Base-by-base conservation (phyloP, 2,797 vertebrate genomes). In the Protosalanx chinensis region DNA sequence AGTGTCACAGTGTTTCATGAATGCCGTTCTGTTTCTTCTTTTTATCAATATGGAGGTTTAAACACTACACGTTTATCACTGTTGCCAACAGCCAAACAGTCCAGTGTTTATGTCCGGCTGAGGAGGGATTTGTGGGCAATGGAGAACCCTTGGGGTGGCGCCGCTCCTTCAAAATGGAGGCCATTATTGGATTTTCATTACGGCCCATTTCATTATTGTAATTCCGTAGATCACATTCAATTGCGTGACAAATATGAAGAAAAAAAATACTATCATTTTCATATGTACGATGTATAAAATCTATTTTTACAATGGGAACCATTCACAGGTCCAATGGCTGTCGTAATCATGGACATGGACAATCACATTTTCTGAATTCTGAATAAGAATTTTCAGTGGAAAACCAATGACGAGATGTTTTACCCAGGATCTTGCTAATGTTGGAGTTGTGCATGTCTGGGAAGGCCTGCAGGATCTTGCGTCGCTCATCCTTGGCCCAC, bases 401-500 rank as follows among this genome's bases (percentile, higher is more conserved):
- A 62, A 33, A 32, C 2, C 29, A 6, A n/a, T 46, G 51, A 16
- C 16, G 2, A 56, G 72, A 37, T n/a, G 16, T 82, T 95, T 95
- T 90, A 98, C 98, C 98, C 79, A 99, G 90, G 87, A 99, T 99
- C 93, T 99, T 99, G 94, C 98, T 99, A 88, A 99, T 99, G 92
- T 99, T 99, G 88, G 98, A 99, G 91, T 99, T 99, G 91, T 99
- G 98, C 98, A 99, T 99, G 92, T 99, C 98, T 0, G 98, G 98
- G 81, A 99, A 99, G 77, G 98, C 98, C 90, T 99, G 98, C 71
- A 99, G 97, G 87, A 99, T 99, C 92, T 99, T 99, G 84, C 98
- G 94, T 33, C 98, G 94, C 86, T 99, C 98, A 3, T 98, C 97
- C 83, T 98, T 98, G 64, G 96, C 97, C 97, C 97, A 99, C 61